These are phyloP conservation scores for Trachelus stipa DNA, from an alignment of 2,888 invertebrate genomes.

Conservation along the genomic window DNA sequence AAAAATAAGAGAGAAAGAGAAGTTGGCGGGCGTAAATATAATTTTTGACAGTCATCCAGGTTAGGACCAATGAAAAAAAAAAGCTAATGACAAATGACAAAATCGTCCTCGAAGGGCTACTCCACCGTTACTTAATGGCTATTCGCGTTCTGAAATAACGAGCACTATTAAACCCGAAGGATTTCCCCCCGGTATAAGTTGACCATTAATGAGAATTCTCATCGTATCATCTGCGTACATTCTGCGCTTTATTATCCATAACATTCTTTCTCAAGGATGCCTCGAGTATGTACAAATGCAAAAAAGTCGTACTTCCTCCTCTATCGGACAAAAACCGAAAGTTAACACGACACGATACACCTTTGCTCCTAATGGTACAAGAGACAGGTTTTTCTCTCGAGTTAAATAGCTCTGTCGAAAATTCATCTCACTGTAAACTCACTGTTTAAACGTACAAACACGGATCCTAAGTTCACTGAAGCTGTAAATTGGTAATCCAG, in stretches of 20 bases:
- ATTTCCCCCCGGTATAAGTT: neutral
- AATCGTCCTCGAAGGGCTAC: neutral
- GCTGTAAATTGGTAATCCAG: neutral
- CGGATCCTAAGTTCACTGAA: neutral
- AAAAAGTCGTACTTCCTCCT: slow-evolving; percentile 20
- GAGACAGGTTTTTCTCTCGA: neutral
- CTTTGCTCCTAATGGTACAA: neutral
- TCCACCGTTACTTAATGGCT: neutral
- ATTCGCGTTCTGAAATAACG: neutral
- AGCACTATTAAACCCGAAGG: neutral
- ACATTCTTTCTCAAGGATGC: slow-evolving; percentile 25
- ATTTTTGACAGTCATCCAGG: neutral
- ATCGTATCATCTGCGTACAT: slow-evolving; percentile 34
- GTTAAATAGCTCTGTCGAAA: neutral
- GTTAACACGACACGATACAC: neutral
- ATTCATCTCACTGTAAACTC: neutral
- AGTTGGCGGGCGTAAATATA: neutral
- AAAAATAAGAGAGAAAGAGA: neutral
- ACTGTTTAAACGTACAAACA: neutral
- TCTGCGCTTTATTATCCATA: slow-evolving; percentile 32
- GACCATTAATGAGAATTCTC: slow-evolving; percentile 24
- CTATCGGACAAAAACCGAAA: neutral
- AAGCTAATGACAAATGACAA: neutral
- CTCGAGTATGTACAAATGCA: slow-evolving; percentile 41
- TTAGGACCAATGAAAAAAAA: neutral